Base-by-base conservation (phyloP, 2,113 vertebrate genomes). In the Mystacornis crossleyi region DNA sequence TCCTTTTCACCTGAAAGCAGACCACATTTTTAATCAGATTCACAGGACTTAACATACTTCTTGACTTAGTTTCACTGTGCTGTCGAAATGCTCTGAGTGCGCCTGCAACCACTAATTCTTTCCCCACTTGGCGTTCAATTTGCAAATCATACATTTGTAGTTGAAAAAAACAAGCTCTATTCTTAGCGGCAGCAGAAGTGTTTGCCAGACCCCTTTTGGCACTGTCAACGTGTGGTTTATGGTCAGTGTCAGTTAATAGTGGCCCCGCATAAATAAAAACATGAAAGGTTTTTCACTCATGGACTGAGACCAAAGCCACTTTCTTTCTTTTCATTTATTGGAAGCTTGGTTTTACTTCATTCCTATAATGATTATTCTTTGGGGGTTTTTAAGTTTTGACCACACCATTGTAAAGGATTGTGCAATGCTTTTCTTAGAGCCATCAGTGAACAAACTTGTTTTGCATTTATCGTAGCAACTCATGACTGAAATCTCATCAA, bases 191-290 rank as follows among this genome's bases (percentile, higher is more conserved):
- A 82, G 78, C 25, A 79, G 71, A 71, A 61, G 4, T 7, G 40
- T 65, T 94, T 96, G 66, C 89, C 96, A 96, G 73, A 45, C 53
- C 70, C 45, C 45, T 95, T 91, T 45, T 96, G 95, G 94, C 94
- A 91, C 87, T 94, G 93, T 91, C 95, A 94, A 72, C 58, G 50
- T 80, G 90, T 91, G 94, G 89, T 96, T 97, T 96, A 96, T 95
- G 91, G 94, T 82, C 89, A 94, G 70, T 93, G 95, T 96, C 93
- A 96, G 74, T 78, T 93, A 96, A 94, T 87, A 73, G 91, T 36
- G 58, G 81, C 73, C 91, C 96, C 54, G 15, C 91, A 96, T 95
- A 96, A 95, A 97, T 88, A 94, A 95, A 86, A 80, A 82, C 54
- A 91, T 65, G 69, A 94, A 94, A 42, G 1, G 6, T 69, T 93